These are phyloP conservation scores for Idaea aversata DNA, from an alignment of 2,888 invertebrate genomes.

Conservation along the genomic window DNA sequence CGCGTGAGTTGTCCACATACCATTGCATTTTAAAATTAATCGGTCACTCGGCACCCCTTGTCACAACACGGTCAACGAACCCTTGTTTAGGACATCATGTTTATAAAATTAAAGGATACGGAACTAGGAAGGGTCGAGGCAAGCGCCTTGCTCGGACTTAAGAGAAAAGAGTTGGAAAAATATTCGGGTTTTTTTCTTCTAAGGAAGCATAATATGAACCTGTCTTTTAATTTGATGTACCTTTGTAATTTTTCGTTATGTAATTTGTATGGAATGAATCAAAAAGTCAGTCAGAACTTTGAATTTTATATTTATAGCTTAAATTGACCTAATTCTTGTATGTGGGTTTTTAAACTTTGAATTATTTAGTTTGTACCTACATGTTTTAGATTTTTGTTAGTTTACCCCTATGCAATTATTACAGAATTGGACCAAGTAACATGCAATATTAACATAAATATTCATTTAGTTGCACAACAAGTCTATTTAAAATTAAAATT, in stretches of 20 bases:
- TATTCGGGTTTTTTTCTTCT: no score
- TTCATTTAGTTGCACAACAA: background rate
- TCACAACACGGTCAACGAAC: slow-evolving; percentile 63
- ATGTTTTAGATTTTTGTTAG: background rate
- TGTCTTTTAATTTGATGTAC: no score
- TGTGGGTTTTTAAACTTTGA: no score
- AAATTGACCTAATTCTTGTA: no score
- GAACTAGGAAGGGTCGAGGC: slow-evolving; percentile 19
- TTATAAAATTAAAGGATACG: slow-evolving; percentile 63
- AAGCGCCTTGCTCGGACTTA: background rate
- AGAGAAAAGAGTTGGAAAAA: background rate
- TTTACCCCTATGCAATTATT: background rate
- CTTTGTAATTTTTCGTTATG: no score
- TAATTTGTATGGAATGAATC: no score
- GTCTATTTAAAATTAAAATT: slow-evolving; percentile 16
- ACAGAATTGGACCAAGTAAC: slow-evolving; percentile 1
- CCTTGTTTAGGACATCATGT: slow-evolving; percentile 67
- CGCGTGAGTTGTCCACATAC: slow-evolving; percentile 64
- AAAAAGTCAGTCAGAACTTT: no score
- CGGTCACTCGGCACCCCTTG: slow-evolving; percentile 56
- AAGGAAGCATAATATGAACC: no score
- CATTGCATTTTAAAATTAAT: slow-evolving; percentile 73
- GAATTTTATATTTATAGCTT: no score
- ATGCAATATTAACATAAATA: background rate
- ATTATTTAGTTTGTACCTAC: background rate